Evolutionary conservation across 2,113 vertebrate genomes (phyloP).

Genomic region (Malurus cyaneus): DNA sequence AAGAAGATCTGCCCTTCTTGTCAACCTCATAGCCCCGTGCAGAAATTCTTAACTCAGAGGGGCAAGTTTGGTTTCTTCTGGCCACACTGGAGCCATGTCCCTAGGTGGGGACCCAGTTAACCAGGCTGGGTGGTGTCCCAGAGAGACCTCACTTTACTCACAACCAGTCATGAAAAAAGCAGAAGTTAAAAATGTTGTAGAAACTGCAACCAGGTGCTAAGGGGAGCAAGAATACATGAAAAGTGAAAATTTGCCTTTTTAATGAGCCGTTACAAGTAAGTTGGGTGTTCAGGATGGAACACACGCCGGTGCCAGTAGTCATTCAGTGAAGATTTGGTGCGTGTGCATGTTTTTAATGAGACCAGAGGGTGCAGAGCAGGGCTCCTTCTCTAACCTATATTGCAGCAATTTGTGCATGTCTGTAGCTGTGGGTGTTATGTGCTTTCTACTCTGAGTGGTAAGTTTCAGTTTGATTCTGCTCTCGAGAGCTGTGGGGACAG

Average conservation of each 20-base stretch:
- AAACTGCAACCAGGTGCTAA: conserved; percentile 69
- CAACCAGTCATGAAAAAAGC: background rate
- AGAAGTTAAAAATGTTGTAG: conserved; percentile 43
- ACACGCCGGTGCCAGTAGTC: conserved; percentile 45
- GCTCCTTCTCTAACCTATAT: conserved; percentile 39
- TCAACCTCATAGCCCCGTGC: background rate
- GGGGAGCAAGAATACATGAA: conserved; percentile 67
- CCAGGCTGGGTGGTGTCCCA: background rate
- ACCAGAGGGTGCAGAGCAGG: conserved; percentile 12
- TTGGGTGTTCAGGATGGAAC: conserved; percentile 59
- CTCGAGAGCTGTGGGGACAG: conserved; percentile 38
- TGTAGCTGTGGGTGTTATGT: conserved; percentile 73
- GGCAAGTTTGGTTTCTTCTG: background rate
- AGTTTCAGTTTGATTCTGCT: conserved; percentile 79
- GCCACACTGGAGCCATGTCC: fast-evolving
- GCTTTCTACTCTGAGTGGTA: conserved; percentile 73
- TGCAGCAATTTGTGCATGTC: conserved; percentile 59
- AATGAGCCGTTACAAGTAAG: conserved; percentile 67
- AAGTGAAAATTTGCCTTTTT: conserved; percentile 78
- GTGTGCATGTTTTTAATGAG: conserved; percentile 30
- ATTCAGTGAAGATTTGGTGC: conserved; percentile 66
- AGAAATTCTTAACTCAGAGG: background rate
- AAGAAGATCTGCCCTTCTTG: background rate
- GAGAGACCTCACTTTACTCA: background rate
- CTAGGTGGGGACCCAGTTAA: background rate